phyloP scores from a whole-genome alignment of 2,113 vertebrate genomes.

The Chroicocephalus ridibundus region DNA sequence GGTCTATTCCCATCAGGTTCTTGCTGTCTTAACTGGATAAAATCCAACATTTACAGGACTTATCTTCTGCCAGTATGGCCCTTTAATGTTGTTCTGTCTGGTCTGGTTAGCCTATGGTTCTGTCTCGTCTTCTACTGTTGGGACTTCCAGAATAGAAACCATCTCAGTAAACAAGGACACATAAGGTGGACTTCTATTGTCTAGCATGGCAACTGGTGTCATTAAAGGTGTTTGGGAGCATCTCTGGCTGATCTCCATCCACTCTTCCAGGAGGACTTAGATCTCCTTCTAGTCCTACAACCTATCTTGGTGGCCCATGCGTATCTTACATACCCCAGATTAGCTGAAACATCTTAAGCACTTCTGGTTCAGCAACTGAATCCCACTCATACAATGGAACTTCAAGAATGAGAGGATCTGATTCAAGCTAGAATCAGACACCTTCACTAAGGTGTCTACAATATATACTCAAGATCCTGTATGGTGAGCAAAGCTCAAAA shows the following conservation, averaged over 20 bases:
- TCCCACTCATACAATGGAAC: background rate
- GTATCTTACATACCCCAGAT: background rate
- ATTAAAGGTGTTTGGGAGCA: background rate
- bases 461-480: background rate
- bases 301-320: accelerated
- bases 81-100: background rate
- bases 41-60: background rate
- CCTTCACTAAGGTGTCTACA: background rate
- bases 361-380: background rate
- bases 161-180: background rate
- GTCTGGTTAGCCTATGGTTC: background rate
- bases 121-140: background rate
- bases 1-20: background rate
- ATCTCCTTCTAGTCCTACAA: background rate
- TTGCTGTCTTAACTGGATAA: background rate
- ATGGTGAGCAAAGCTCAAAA: background rate
- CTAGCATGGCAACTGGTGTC: background rate
- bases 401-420: background rate
- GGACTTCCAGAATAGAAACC: background rate
- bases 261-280: background rate
- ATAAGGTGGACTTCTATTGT: background rate
- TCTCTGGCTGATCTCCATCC: background rate
- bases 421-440: background rate
- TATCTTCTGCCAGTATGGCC: background rate
- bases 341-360: background rate